Conservation (phyloP, 2,113 vertebrate genomes). For the Tetrao urogallus region DNA sequence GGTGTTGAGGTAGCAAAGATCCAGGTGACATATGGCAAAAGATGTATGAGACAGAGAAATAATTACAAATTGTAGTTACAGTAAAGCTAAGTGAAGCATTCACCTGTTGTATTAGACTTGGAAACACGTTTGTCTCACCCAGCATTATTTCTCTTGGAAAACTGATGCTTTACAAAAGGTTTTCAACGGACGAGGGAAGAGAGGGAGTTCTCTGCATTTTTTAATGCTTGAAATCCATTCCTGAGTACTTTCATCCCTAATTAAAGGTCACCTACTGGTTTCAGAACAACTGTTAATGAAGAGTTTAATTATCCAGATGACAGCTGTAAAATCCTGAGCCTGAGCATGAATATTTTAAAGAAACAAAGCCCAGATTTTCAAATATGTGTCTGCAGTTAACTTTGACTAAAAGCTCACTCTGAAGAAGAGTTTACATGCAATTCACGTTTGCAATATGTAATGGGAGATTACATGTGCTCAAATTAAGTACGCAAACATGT, state of each 20-base stretch:
- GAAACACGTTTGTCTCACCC: background rate
- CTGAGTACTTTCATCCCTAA: constrained; percentile 43
- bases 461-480: background rate
- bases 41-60: background rate
- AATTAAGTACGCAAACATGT: constrained; percentile 28
- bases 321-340: constrained; percentile 49
- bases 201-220: background rate
- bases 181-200: background rate
- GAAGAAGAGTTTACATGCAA: background rate
- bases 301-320: constrained; percentile 62
- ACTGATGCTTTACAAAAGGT: background rate
- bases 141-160: background rate
- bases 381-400: background rate
- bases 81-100: background rate
- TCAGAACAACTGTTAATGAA: constrained; percentile 53
- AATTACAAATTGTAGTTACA: background rate
- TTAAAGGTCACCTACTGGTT: constrained; percentile 66
- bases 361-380: background rate
- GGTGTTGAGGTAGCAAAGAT: background rate
- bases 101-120: background rate
- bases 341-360: constrained; percentile 44
- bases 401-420: background rate
- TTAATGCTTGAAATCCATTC: constrained; percentile 35
- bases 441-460: constrained; percentile 14
- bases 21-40: background rate